Base-by-base conservation (phyloP, 2,113 vertebrate genomes). In the Formicarius rufipectus region DNA sequence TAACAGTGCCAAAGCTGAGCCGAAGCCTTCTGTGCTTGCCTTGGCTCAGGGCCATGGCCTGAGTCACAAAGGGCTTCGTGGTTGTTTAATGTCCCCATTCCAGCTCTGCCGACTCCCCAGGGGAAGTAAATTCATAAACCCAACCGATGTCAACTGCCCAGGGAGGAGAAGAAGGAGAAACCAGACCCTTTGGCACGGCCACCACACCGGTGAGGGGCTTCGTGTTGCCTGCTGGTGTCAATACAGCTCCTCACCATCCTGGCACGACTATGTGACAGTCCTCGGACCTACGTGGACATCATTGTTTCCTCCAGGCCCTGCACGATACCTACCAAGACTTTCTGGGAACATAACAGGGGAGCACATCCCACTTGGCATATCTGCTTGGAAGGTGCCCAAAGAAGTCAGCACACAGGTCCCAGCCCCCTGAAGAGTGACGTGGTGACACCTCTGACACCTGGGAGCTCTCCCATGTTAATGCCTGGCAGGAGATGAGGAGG, bases 51-150 rank as follows among this genome's bases (percentile, higher is more conserved):
- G 92, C 96, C 96, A 86, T 0, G 0, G 2, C 0, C 0, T 92
- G 92, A 96, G 67, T 96, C 87, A 95, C 35, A 20, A 66, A 39
- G 22, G 0, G 1, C 59, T 84, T 13, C 40, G 14, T 94, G 81
- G 49, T 79, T 96, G 85, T 92, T 95, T 92, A 88, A 93, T 67
- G 69, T 71, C 84, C 90, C 83, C 9, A 80, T 78, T 88, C 87
- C 20, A 2, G 78, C 78, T 88, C 85, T 42, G 63, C 71, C 2
- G 8, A 63, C 64, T 42, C 13, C 42, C 72, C 49, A 50, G 84
- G 85, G 44, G 79, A 94, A 88, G 88, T 93, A 84, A 94, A 94
- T 85, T 94, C 85, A 56, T 74, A 83, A 94, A 64, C 75, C 22
- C 1, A 37, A 85, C 44, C 89, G 53, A 77, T 89, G 73, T 81